Conservation (phyloP, 92 coral and sea anemone species). For the Parazoanthus darwini region DNA sequence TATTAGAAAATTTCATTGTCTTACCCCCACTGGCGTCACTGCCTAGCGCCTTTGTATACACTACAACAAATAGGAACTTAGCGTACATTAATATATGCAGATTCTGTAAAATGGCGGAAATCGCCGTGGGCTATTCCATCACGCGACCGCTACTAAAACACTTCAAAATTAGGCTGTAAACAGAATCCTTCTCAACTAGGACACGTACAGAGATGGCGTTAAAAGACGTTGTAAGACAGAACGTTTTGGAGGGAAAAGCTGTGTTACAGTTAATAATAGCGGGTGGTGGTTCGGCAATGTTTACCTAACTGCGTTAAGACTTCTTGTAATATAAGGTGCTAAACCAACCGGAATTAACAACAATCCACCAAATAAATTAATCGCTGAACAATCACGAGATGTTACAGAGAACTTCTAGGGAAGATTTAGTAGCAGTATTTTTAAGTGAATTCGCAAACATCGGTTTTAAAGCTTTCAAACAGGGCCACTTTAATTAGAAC, state of each 20-base stretch:
- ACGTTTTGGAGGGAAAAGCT: neutral
- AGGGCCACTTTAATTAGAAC: slow-evolving; percentile 34
- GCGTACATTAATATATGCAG: slow-evolving; percentile 84
- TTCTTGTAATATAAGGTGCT: slow-evolving; percentile 38
- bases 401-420: slow-evolving; percentile 25
- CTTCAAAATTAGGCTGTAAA: slow-evolving; percentile 7
- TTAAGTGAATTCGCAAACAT: slow-evolving; percentile 31
- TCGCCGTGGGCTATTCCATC: slow-evolving; percentile 36
- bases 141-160: slow-evolving; percentile 32
- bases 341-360: slow-evolving; percentile 32
- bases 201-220: neutral
- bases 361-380: slow-evolving; percentile 44
- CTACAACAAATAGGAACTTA: slow-evolving; percentile 49
- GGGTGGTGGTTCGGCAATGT: slow-evolving; percentile 33
- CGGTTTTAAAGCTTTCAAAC: slow-evolving; percentile 15
- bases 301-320: slow-evolving; percentile 34
- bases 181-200: neutral
- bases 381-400: slow-evolving; percentile 40
- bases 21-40: slow-evolving; percentile 78
- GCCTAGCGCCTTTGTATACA: slow-evolving; percentile 64
- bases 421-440: slow-evolving; percentile 20
- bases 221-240: neutral
- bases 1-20: slow-evolving; percentile 87
- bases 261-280: slow-evolving; percentile 38
- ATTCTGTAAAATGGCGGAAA: slow-evolving; percentile 48